A percentile compares a stretch with the other conserved stretches of the same genome.
Conservation (phyloP, 2,888 invertebrate species). For the Nowickia ferox region DNA sequence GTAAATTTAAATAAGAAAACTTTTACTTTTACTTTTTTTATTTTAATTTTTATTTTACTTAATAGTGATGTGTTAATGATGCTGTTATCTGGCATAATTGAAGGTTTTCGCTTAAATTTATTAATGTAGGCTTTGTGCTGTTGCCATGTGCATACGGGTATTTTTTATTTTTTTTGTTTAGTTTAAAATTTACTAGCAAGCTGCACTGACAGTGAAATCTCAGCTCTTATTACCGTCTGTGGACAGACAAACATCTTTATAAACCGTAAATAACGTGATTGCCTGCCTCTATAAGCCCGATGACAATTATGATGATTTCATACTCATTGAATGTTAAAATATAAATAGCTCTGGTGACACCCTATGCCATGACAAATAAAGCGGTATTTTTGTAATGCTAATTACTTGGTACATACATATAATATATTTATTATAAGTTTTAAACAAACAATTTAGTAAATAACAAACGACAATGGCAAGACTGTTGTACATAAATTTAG, state of each 20-base stretch:
- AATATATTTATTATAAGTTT: no score
- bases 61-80: conserved; percentile 51
- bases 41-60: conserved; percentile 20
- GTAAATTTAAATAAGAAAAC: neutral
- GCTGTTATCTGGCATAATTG: conserved; percentile 30
- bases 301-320: conserved; percentile 60
- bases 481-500: no score
- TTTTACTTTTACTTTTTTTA: conserved; percentile 27
- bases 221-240: conserved; percentile 58
- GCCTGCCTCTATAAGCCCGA: conserved; percentile 21
- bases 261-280: conserved; percentile 6
- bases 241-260: neutral
- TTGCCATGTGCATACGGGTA: neutral
- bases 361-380: conserved; percentile 2
- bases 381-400: neutral
- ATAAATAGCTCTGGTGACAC: conserved; percentile 1
- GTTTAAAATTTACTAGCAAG: conserved; percentile 56
- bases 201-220: conserved; percentile 67
- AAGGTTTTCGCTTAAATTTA: conserved; percentile 47
- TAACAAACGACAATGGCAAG: no score
- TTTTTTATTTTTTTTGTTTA: conserved; percentile 14
- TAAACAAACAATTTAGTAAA: no score
- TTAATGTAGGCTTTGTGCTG: conserved; percentile 47
- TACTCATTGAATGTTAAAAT: neutral
- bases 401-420: no score